Evolutionary conservation across 2,797 vertebrate species (phyloP).

Genomic region (Acipenser ruthenus): DNA sequence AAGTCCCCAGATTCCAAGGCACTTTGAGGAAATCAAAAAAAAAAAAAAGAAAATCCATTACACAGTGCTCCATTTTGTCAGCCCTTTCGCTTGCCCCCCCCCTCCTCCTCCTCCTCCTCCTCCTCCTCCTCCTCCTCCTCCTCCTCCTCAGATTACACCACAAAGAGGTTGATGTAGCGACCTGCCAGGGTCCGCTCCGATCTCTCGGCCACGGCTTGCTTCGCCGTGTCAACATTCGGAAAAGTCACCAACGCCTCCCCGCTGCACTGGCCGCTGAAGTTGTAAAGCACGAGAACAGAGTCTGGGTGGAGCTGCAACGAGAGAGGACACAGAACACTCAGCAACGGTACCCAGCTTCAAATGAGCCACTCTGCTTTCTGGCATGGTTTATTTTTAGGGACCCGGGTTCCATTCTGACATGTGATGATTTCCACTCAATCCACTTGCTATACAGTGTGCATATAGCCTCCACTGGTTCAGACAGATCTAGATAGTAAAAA

Average conservation of each 20-base stretch:
- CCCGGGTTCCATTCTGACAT: no score
- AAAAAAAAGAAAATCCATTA: no score
- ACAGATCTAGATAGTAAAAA: no score
- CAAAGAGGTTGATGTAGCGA: constrained; percentile 59
- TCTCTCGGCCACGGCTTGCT: constrained; percentile 65
- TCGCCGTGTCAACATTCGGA: constrained; percentile 66
- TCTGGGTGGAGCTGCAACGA: constrained; percentile 72
- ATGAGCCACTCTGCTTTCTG: background rate
- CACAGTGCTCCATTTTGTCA: background rate
- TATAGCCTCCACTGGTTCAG: no score
- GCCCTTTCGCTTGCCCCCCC: no score
- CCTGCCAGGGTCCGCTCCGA: constrained; percentile 64
- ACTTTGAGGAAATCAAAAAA: background rate
- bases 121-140: no score
- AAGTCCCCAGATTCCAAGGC: background rate
- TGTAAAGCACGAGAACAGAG: constrained; percentile 74
- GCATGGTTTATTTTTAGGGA: no score
- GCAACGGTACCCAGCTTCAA: background rate
- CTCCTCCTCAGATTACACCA: constrained; percentile 42
- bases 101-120: constrained; percentile 14
- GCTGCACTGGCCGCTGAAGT: constrained; percentile 79
- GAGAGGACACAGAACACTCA: background rate
- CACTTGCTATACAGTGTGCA: no score
- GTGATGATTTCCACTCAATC: no score
- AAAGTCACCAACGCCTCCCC: constrained; percentile 80